Evolutionary conservation across 2,797 vertebrate genomes (phyloP).

Genomic region (Cryptoprocta ferox): DNA sequence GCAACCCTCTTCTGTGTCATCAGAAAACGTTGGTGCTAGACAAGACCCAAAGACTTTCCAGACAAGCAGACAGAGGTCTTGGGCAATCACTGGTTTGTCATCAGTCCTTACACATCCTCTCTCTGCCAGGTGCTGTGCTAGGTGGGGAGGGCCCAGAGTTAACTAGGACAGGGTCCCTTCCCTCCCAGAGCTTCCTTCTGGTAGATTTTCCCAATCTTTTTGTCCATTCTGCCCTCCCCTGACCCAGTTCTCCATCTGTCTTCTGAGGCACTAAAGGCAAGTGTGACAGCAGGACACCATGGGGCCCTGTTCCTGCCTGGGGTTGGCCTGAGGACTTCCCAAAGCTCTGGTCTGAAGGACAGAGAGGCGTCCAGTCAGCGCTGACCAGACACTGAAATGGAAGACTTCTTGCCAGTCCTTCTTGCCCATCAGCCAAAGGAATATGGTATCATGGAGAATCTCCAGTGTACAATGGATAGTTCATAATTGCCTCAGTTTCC

Average conservation of each 20-base stretch:
- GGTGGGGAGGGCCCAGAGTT: background rate
- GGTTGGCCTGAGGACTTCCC: background rate
- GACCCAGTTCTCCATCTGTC: conserved; percentile 73
- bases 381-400: background rate
- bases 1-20: background rate
- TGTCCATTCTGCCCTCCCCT: background rate
- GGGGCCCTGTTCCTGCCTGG: background rate
- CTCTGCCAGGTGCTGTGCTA: background rate
- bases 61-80: background rate
- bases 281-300: conserved; percentile 24
- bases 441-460: background rate
- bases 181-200: conserved; percentile 2
- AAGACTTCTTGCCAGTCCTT: background rate
- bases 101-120: background rate
- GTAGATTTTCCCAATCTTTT: background rate
- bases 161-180: conserved; percentile 30
- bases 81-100: background rate
- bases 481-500: background rate
- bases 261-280: background rate
- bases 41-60: background rate
- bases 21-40: background rate
- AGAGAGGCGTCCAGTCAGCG: background rate
- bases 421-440: background rate
- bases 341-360: background rate
- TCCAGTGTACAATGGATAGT: background rate